Evolutionary conservation across 2,113 vertebrate species (phyloP), one percentile per base, ranked within the genome.

Genomic region (Alouatta palliata): DNA sequence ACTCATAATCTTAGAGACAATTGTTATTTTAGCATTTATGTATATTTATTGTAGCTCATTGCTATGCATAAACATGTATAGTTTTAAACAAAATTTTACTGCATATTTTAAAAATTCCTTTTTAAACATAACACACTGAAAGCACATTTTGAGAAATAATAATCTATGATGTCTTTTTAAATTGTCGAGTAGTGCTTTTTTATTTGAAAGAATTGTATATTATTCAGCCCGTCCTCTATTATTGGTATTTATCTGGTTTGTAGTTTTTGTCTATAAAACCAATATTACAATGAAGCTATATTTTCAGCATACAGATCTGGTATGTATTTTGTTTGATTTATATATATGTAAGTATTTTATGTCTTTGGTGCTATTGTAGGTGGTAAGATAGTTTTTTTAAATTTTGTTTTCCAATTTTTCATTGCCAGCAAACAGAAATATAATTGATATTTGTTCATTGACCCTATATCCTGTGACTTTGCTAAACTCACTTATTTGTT

Each of bases 11-110:
- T 82, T 85, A 70, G 68, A 88, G 35, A 25, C 66, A 79, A 35
- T 71, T 90, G 21, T 58, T 40, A 88, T 56, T 85, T 84, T 85
- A 81, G 93, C 4, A 8, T 88, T 84, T 9, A 70, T 43, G 13
- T 92, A 5, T 90, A 32, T 87, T 9, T 92, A 12, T 66, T 32
- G 52, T 19, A 83, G 10, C 6, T 87, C 32, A 35, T 71, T 66
- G 6, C 21, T 79, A 54, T 77, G 20, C 20, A 73, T 43, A 52
- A 9, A 43, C 19, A 5, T 90, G 9, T 83, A 49, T 86, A 54
- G 19, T 52, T 93, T 85, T n/a, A 89, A 89, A 80, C 17, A 49
- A 80, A 84, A 79, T 71, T 76, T 93, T 84, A 88, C 14, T 52
- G 3, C 8, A 73, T n/a, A 81, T 75, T 56, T 35, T 68, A 87